Percentiles rank a stretch among this genome's conserved stretches.
These are phyloP conservation scores for Plestiodon gilberti DNA, from an alignment of 2,113 vertebrate species.

Conservation along the genomic window DNA sequence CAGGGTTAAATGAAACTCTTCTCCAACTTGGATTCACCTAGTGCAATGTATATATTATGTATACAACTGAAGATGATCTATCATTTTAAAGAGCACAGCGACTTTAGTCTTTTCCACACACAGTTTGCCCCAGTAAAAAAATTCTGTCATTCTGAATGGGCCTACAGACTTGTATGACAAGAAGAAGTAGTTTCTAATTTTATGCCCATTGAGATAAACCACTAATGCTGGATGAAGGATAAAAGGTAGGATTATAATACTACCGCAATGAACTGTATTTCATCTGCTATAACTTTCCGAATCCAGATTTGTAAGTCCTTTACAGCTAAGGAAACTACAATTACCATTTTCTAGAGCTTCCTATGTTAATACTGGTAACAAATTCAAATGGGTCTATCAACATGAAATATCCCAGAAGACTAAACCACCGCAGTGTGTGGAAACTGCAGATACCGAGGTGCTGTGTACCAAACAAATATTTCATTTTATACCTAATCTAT, in stretches of 20 bases:
- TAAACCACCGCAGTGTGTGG: conserved; percentile 84
- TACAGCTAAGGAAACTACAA: conserved; percentile 83
- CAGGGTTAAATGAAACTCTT: conserved; percentile 42
- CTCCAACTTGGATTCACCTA: conserved; percentile 56
- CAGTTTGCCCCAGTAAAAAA: conserved; percentile 51
- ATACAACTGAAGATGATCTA: conserved; percentile 51
- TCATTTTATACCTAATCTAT: conserved; percentile 89
- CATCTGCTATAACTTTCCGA: conserved; percentile 85
- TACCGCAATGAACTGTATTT: conserved; percentile 82
- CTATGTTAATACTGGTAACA: conserved; percentile 87
- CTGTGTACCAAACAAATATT: conserved; percentile 89
- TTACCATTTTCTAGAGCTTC: conserved; percentile 81
- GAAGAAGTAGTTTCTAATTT: conserved; percentile 86
- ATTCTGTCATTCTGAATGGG: conserved; percentile 67
- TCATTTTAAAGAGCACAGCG: conserved; percentile 57
- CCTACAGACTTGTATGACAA: conserved; percentile 79
- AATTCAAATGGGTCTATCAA: conserved; percentile 88
- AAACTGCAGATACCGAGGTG: conserved; percentile 88
- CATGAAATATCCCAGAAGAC: conserved; percentile 87
- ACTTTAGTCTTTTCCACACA: conserved; percentile 54
- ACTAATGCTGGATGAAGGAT: conserved; percentile 82
- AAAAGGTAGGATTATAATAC: conserved; percentile 84
- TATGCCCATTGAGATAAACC: conserved; percentile 85
- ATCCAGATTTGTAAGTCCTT: conserved; percentile 86
- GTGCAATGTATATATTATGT: background rate